Evolutionary conservation across 1,140 invertebrate genomes (phyloP).

Genomic region (Ephestia elutella): DNA sequence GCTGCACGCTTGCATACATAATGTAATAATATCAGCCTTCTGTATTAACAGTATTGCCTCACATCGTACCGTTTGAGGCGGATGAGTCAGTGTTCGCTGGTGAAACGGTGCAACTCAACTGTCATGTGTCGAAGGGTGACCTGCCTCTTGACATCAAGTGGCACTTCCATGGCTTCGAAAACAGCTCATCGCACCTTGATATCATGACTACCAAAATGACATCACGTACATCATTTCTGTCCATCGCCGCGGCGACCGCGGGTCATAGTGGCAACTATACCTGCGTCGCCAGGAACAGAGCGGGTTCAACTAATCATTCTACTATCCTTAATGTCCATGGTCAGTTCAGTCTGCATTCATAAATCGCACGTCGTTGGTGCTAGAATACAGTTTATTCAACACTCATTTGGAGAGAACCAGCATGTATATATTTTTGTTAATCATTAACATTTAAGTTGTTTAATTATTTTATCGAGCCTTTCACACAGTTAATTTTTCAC

Average conservation of each 20-base stretch:
- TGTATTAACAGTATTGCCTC: conserved; percentile 81
- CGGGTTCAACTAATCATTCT: conserved; percentile 81
- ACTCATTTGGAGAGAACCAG: conserved; percentile 35
- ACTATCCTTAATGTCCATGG: conserved; percentile 84
- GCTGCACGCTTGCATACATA: conserved; percentile 59
- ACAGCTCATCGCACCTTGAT: conserved; percentile 78
- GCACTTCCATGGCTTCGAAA: conserved; percentile 82
- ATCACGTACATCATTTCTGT: conserved; percentile 84
- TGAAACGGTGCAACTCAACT: conserved; percentile 84
- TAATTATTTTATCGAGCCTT: not conserved
- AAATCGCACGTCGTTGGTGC: conserved; percentile 1
- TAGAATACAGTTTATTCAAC: not conserved
- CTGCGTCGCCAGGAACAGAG: conserved; percentile 84
- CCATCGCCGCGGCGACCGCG: conserved; percentile 84
- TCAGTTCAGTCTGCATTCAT: conserved; percentile 63
- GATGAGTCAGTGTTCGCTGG: conserved; percentile 87
- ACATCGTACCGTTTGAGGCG: conserved; percentile 85
- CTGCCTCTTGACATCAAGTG: conserved; percentile 84
- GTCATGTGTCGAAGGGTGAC: conserved; percentile 86
- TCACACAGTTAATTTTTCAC: conserved; percentile 27
- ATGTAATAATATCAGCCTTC: conserved; percentile 53
- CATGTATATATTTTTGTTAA: conserved; percentile 41
- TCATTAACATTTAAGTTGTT: not conserved
- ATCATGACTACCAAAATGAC: conserved; percentile 83
- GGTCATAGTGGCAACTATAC: conserved; percentile 87